Evolutionary conservation across 2,797 vertebrate genomes (phyloP), one percentile per base, ranked within the genome.

Genomic region (Acridotheres tristis): DNA sequence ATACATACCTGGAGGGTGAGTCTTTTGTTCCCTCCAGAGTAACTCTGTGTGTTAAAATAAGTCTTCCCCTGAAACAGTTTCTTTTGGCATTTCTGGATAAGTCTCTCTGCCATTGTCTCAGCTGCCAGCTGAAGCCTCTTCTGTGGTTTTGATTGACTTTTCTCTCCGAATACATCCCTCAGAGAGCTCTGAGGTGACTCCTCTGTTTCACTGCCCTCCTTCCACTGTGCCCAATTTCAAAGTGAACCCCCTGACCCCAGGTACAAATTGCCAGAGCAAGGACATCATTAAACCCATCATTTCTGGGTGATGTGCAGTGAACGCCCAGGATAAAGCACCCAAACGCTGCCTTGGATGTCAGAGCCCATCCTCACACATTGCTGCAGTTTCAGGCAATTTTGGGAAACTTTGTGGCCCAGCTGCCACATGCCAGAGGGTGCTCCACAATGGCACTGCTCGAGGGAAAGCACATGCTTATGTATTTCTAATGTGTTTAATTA

Each of bases 131-230:
- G 40, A 81, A 88, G 58, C 54, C 80, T 50, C 87, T 88, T 76
- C 73, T 88, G 59, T 47, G 85, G 7, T 86, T 96, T 78, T 91
- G 95, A 92, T 74, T 87, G 89, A 90, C 68, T 96, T 93, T 80
- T 72, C 92, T 84, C 73, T 85, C 87, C 79, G 68, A 25, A 86
- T 59, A 30, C 2, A n/a, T 57, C 68, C 45, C 77, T 89, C 61
- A 42, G 63, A 88, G 63, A 92, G 32, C 62, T 90, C 86, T 48
- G 61, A 85, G 73, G 34, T 83, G 82, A 54, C 89, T 76, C 67
- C 38, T 73, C 66, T 76, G 11, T 89, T 76, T 89, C 71, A 45
- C 3, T 93, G 74, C 58, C 73, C 67, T 95, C 36, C 65, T 83
- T 95, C 76, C 79, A 88, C 30, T 89, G 63, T 66, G 58, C 77